These are phyloP conservation scores for Trichosurus vulpecula DNA, from an alignment of 2,797 vertebrate species.

Conservation along the genomic window DNA sequence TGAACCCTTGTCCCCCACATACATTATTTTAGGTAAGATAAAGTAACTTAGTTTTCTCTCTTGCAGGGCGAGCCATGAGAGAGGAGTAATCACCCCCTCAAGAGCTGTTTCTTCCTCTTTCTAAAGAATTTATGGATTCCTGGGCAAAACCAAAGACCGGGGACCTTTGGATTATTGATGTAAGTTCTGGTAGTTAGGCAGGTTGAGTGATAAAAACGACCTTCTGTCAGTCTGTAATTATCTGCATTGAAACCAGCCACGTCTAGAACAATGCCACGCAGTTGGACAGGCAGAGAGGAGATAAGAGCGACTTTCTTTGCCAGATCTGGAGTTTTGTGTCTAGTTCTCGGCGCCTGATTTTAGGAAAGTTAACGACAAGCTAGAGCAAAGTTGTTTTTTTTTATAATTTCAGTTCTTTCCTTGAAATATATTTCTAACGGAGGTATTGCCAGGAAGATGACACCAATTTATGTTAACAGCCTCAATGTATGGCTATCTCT, in stretches of 20 bases:
- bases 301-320: background rate
- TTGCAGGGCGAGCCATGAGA: background rate
- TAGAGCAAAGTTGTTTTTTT: background rate
- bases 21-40: background rate
- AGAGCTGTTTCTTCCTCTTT: background rate
- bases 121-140: background rate
- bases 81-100: background rate
- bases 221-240: background rate
- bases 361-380: background rate
- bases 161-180: background rate
- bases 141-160: background rate
- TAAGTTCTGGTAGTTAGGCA: background rate
- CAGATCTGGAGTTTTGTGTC: background rate
- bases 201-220: background rate
- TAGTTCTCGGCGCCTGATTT: background rate
- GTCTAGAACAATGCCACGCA: background rate
- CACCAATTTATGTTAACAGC: background rate
- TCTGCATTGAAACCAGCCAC: background rate
- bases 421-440: background rate
- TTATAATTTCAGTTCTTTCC: background rate
- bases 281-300: background rate
- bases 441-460: background rate
- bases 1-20: background rate
- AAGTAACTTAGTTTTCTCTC: constrained; percentile 22
- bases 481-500: background rate